Evolutionary conservation across 2,888 invertebrate species (phyloP), one percentile per base, ranked within the genome.

Genomic region (Luffia ferchaultella): DNA sequence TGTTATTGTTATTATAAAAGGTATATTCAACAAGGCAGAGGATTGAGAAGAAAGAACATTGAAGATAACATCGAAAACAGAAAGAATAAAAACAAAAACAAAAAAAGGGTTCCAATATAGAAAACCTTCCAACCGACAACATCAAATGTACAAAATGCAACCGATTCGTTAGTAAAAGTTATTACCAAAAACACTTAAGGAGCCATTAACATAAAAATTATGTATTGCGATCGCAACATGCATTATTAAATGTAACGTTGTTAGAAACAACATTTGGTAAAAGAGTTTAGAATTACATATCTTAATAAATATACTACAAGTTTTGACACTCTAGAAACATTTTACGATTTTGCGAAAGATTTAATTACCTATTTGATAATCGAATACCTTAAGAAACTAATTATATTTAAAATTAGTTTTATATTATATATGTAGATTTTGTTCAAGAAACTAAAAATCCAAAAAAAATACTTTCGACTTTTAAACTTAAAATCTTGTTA

Each of bases 381-480:
- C 2, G 41, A 47, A 40, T 20, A 45, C 46, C 40, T 30, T 43
- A 44, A 44, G 15, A 12, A 54, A 43, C 47, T 52, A 45, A 52
- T 20, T 20, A 51, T 43, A 41, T 43, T 51, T 41, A 57, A 56
- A 50, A 41, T 55, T 16, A 55, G 57, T 51, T 56, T 59, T 49
- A 51, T 56, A 45, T 53, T n/a, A n/a, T 57, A 48, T 44, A 52
- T 19, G 57, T 53, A 2, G 50, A 57, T 42, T 58, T 58, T 50
- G 42, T 55, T 40, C 54, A 58, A 42, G 48, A 57, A 54, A 53
- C 48, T 1, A 57, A 57, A 54, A 49, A 55, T 9, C 16, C 54
- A n/a, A n/a, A 15, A 42, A 18, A 20, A 55, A 54, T 43, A 42
- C 30, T 2, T 59, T 59, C 42, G 55, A 56, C 53, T 60, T 61